A percentile compares a stretch with the other conserved stretches of the same genome.
Conservation (phyloP, 2,797 vertebrate species). For the Todus mexicanus region DNA sequence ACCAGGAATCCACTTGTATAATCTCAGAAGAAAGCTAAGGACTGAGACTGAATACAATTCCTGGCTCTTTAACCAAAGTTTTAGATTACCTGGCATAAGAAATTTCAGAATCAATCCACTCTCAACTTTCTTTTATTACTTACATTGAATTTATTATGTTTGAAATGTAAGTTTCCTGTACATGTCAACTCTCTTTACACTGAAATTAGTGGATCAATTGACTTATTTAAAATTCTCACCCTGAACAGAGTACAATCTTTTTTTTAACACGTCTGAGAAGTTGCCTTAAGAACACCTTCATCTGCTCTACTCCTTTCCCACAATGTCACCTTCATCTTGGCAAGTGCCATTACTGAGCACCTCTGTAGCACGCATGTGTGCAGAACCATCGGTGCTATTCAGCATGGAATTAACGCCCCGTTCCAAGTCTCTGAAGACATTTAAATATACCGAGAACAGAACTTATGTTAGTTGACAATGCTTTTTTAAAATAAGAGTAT, state of each 20-base stretch:
- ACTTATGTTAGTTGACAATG: neutral
- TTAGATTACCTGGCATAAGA: neutral
- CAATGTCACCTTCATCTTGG: neutral
- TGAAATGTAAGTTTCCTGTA: neutral
- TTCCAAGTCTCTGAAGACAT: neutral
- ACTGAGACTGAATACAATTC: neutral
- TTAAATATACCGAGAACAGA: neutral
- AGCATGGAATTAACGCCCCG: neutral
- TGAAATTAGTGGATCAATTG: neutral
- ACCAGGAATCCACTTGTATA: neutral
- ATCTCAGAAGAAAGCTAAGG: neutral
- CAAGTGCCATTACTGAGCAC: neutral
- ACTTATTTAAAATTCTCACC: neutral
- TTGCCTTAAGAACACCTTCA: neutral
- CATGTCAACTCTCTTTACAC: neutral
- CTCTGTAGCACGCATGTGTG: fast-evolving
- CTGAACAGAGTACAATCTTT: neutral
- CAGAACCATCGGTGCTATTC: neutral
- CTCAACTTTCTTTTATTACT: neutral
- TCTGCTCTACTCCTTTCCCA: neutral
- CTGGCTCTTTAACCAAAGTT: neutral
- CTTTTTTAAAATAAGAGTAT: neutral
- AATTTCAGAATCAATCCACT: neutral
- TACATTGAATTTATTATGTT: neutral
- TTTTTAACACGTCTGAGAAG: neutral